Evolutionary conservation across 2,888 invertebrate species (phyloP).

Genomic region (Idaea straminata): DNA sequence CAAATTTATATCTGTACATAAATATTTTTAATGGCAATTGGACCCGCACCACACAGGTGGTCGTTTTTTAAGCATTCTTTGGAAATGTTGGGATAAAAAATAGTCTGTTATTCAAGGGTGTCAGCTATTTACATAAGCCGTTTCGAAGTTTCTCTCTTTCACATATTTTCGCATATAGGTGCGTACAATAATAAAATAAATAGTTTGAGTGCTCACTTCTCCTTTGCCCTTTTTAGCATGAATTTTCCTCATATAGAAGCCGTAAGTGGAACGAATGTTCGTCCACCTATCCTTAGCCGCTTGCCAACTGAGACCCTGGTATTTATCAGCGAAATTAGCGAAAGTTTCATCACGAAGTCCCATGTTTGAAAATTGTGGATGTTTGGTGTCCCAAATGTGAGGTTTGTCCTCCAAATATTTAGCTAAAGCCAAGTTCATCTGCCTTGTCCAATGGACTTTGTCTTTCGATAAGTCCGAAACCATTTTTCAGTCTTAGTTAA

Average conservation of each 20-base stretch:
- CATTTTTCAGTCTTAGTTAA: conserved; percentile 33
- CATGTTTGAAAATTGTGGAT: conserved; percentile 65
- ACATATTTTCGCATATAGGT: too few species aligned
- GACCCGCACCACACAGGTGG: too few species aligned
- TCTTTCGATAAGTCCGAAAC: conserved; percentile 68
- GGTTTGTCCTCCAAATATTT: conserved; percentile 63
- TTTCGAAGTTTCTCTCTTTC: too few species aligned
- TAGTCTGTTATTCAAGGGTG: too few species aligned
- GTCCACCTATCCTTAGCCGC: conserved; percentile 75
- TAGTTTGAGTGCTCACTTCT: conserved; percentile 39
- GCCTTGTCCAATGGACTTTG: conserved; percentile 70
- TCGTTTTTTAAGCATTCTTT: too few species aligned
- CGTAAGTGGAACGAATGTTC: conserved; percentile 69
- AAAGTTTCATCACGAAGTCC: conserved; percentile 60
- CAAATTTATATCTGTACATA: too few species aligned
- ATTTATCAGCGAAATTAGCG: conserved; percentile 63
- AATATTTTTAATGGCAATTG: too few species aligned
- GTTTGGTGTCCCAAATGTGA: conserved; percentile 69
- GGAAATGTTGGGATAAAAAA: too few species aligned
- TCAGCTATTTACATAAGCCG: too few species aligned
- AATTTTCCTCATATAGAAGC: conserved; percentile 65
- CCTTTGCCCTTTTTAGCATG: conserved; percentile 49
- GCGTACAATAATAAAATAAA: background rate
- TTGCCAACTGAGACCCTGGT: conserved; percentile 65
- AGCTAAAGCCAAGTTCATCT: conserved; percentile 69